These are phyloP conservation scores for Araneus ventricosus DNA, from an alignment of 1,140 invertebrate species.

Conservation along the genomic window DNA sequence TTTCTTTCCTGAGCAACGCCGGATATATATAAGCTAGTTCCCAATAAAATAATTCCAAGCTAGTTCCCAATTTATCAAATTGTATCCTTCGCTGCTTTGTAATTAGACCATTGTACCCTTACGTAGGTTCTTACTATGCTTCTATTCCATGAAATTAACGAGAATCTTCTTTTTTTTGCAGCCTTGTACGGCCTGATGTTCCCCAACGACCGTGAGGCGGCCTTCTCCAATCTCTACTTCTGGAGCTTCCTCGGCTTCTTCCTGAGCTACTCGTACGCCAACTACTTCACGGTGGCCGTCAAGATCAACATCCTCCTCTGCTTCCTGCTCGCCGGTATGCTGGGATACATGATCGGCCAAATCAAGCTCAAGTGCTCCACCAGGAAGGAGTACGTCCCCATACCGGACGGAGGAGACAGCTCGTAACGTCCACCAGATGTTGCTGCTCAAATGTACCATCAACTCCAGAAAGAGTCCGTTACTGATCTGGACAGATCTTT, in stretches of 20 bases:
- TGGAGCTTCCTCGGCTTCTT: conserved; percentile 69
- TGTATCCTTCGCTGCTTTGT: too few relatives aligned
- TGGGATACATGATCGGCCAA: conserved; percentile 43
- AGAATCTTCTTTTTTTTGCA: background rate
- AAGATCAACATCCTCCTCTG: conserved; percentile 51
- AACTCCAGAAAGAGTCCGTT: too few relatives aligned
- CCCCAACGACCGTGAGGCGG: conserved; percentile 60
- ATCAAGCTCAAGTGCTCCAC: conserved; percentile 27
- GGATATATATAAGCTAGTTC: too few relatives aligned
- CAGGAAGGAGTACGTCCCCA: conserved; percentile 37
- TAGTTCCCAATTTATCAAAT: too few relatives aligned
- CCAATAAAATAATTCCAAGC: too few relatives aligned
- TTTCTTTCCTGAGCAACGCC: too few relatives aligned
- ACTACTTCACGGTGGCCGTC: conserved; percentile 56
- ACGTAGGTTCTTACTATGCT: too few relatives aligned
- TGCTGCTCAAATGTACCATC: too few relatives aligned
- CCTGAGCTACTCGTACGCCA: conserved; percentile 67
- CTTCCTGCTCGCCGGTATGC: conserved; percentile 33
- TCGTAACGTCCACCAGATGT: background rate
- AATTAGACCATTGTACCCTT: too few relatives aligned
- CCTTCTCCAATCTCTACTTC: conserved; percentile 66
- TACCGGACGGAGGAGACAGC: conserved; percentile 5
- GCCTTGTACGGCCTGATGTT: conserved; percentile 70
- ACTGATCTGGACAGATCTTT: too few relatives aligned
- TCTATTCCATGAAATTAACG: background rate